A percentile compares a stretch with the other conserved stretches of the same genome.
These are phyloP conservation scores for Leucophenga montana DNA, from an alignment of 2,888 invertebrate species.

Conservation along the genomic window DNA sequence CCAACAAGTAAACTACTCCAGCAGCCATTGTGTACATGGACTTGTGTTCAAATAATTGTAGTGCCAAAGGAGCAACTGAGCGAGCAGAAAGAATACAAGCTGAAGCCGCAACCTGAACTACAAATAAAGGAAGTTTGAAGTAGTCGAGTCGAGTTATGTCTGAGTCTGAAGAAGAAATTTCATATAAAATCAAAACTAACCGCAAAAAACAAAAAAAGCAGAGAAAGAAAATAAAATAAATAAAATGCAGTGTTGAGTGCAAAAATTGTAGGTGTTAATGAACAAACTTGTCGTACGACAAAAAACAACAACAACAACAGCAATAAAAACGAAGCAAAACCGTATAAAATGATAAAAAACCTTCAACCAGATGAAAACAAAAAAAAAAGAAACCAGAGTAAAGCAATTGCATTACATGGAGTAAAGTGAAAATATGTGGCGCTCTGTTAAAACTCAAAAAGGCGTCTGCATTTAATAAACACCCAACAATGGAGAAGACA, in stretches of 20 bases:
- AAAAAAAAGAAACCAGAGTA: conserved; percentile 24
- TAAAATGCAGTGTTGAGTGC: conserved; percentile 13
- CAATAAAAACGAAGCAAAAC: conserved; percentile 40
- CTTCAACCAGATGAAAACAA: conserved; percentile 33
- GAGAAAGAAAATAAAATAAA: too few relatives aligned
- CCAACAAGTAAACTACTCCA: conserved; percentile 5
- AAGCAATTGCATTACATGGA: conserved; percentile 1
- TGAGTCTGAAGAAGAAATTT: background rate
- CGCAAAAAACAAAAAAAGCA: conserved; percentile 7
- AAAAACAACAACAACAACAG: conserved; percentile 33
- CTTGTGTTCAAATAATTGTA: conserved; percentile 40
- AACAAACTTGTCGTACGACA: conserved; percentile 62
- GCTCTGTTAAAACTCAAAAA: background rate
- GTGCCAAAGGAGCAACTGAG: background rate
- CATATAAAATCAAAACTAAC: conserved; percentile 22
- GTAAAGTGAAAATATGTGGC: background rate
- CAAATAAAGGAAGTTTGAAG: conserved; percentile 29
- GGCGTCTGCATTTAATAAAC: conserved; percentile 23
- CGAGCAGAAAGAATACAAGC: conserved; percentile 41
- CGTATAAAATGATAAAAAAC: conserved; percentile 57
- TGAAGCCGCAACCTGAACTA: conserved; percentile 10
- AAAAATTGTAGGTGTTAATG: conserved; percentile 64
- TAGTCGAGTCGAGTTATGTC: too few relatives aligned
- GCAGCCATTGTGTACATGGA: conserved; percentile 48
- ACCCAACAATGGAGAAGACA: conserved; percentile 19